Evolutionary conservation across 2,797 vertebrate species (phyloP), one percentile per base, ranked within the genome.

Genomic region (Sebastes aleutianus): DNA sequence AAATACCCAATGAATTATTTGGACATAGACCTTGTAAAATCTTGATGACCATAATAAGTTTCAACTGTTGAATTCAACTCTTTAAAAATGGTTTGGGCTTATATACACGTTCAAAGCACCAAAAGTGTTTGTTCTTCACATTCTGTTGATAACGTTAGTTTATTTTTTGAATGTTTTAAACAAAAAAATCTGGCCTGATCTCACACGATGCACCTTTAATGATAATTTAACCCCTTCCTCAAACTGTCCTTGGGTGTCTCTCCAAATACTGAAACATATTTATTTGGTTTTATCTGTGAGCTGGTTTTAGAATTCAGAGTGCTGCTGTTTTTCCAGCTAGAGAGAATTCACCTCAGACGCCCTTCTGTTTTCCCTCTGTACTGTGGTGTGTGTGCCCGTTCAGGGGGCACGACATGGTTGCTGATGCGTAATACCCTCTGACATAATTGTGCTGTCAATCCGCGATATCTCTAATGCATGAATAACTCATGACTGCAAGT

Each of bases 401-500:
- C 85, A 84, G 68, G 69, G 90, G 85, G 74, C 81, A 85, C 8
- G 76, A 53, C 87, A 83, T 54, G 76, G 76, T 29, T 80, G 86
- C 85, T 75, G 87, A 90, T 80, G 87, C 71, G 50, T 81, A 76
- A 89, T 80, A 82, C 82, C 74, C 83, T 87, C 85, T 90, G 86
- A 91, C 85, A 91, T 86, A 81, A 84, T 83, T 78, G 80, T 77
- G 61, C 87, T 85, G 86, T 91, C 87, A 93, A 84, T 90, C 82
- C 74, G 43, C 74, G 63, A 39, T 86, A 83, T 87, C 78, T 82
- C 67, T 83, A 86, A 90, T 85, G 82, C 85, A 88, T 88, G 88
- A 91, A 88, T 86, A 90, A 89, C 81, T 90, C 84, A 85, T 77
- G 85, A 84, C 78, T 78, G 70, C 79, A 62, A 80, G 79, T 85